These are phyloP conservation scores for Diadumene lineata DNA, from an alignment of 92 coral and sea anemone genomes.

Conservation along the genomic window DNA sequence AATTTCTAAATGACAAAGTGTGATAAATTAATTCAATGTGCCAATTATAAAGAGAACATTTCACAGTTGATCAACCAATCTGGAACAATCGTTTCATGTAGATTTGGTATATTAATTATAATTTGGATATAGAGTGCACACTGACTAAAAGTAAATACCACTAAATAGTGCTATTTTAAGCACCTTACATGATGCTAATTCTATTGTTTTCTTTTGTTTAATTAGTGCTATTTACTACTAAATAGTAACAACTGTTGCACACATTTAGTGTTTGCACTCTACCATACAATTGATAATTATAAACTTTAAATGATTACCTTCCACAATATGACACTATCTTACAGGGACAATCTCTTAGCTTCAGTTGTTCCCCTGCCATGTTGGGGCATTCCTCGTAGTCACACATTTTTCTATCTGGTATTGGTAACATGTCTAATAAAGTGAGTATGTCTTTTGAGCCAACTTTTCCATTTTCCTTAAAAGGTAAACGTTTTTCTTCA, in stretches of 20 bases:
- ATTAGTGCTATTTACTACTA: not conserved
- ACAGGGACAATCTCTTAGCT: slow-evolving; percentile 43
- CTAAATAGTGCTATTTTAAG: too few relatives aligned
- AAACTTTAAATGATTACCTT: slow-evolving; percentile 15
- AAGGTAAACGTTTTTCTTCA: slow-evolving; percentile 67
- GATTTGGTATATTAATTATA: too few relatives aligned
- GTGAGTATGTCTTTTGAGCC: slow-evolving; percentile 26
- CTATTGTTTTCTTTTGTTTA: too few relatives aligned
- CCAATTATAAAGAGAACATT: too few relatives aligned
- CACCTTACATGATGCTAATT: too few relatives aligned
- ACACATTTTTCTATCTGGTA: slow-evolving; percentile 20
- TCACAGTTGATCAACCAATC: too few relatives aligned
- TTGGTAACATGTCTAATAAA: slow-evolving; percentile 9
- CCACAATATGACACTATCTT: slow-evolving; percentile 44
- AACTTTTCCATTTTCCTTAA: slow-evolving; percentile 37
- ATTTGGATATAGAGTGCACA: too few relatives aligned
- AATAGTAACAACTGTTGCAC: not conserved
- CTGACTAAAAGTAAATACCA: too few relatives aligned
- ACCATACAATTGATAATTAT: not conserved
- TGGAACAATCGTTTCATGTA: too few relatives aligned
- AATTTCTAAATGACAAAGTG: too few relatives aligned
- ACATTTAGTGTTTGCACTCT: not conserved
- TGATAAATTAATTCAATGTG: too few relatives aligned
- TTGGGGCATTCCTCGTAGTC: slow-evolving; percentile 46
- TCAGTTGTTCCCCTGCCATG: slow-evolving; percentile 24